Percentiles rank a stretch among this genome's conserved stretches.
These are phyloP conservation scores for Papilio elwesi DNA, from an alignment of 2,888 invertebrate species.

Conservation along the genomic window DNA sequence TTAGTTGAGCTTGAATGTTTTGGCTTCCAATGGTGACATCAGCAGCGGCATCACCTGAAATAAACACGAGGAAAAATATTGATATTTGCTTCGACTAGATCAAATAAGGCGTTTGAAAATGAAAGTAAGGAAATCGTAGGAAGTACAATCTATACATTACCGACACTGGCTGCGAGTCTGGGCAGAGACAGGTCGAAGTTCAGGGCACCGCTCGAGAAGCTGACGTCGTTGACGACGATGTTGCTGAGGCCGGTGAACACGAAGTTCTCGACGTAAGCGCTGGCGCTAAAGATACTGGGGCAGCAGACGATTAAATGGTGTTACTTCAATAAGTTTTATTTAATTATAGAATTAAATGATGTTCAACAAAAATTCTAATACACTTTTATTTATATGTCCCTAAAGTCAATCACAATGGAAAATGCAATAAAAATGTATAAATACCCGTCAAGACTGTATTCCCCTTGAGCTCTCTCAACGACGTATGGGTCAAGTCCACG, in stretches of 20 bases:
- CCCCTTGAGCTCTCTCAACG: neutral
- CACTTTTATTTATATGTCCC: too few relatives aligned
- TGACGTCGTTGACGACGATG: conserved; percentile 15
- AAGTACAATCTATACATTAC: conserved; percentile 15
- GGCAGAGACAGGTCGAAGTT: conserved; percentile 21
- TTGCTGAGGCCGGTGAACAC: conserved; percentile 19
- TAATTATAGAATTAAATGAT: too few relatives aligned
- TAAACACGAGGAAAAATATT: neutral
- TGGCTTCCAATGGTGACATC: conserved; percentile 12
- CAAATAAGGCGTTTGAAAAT: neutral
- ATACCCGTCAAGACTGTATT: conserved; percentile 22
- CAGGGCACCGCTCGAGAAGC: neutral
- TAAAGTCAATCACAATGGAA: too few relatives aligned
- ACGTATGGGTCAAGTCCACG: conserved; percentile 9
- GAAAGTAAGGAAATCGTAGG: neutral
- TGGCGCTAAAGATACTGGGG: conserved; percentile 19
- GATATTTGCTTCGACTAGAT: neutral
- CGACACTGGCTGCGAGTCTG: conserved; percentile 4
- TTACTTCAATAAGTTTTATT: too few relatives aligned
- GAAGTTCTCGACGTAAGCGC: conserved; percentile 11
- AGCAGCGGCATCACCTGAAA: conserved; percentile 10
- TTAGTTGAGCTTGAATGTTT: conserved; percentile 10
- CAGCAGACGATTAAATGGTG: neutral
- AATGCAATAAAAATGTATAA: too few relatives aligned
- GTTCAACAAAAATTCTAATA: too few relatives aligned